Percentiles rank a stretch among this genome's conserved stretches.
Conservation (phyloP, 1,140 invertebrate species). For the Apocrypta bakeri region DNA sequence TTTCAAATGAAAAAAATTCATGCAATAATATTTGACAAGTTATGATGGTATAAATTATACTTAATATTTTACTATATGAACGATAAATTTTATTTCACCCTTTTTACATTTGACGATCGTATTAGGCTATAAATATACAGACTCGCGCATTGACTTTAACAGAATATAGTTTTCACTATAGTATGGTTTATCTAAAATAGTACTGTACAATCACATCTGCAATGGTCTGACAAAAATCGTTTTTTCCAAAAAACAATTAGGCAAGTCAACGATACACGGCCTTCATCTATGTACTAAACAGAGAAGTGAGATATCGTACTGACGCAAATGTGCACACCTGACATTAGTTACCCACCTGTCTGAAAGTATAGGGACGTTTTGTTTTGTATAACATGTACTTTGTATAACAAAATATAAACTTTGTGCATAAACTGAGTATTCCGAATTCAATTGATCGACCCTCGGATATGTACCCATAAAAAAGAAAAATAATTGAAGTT, state of each 20-base stretch:
- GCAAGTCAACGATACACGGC: not conserved
- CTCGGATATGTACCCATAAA: no score
- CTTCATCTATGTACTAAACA: not conserved
- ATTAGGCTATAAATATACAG: not conserved
- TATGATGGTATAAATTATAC: no score
- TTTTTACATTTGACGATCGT: conserved; percentile 7
- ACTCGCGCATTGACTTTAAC: not conserved
- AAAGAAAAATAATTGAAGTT: not conserved
- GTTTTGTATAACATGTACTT: not conserved
- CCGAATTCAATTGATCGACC: no score
- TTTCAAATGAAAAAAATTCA: not conserved
- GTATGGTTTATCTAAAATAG: conserved; percentile 3
- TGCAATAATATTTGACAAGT: no score
- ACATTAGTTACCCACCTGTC: not conserved
- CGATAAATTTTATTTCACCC: not conserved
- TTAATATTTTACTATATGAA: not conserved
- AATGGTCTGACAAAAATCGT: not conserved
- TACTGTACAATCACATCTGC: conserved; percentile 4
- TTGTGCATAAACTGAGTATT: not conserved
- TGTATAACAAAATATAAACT: not conserved
- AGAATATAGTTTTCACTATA: not conserved
- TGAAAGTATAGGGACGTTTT: not conserved
- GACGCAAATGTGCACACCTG: not conserved
- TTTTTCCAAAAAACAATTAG: not conserved
- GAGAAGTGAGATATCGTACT: not conserved